A percentile compares a stretch with the other conserved stretches of the same genome.
Evolutionary conservation across 2,113 vertebrate genomes (phyloP).

Genomic region (Leiothrix lutea): DNA sequence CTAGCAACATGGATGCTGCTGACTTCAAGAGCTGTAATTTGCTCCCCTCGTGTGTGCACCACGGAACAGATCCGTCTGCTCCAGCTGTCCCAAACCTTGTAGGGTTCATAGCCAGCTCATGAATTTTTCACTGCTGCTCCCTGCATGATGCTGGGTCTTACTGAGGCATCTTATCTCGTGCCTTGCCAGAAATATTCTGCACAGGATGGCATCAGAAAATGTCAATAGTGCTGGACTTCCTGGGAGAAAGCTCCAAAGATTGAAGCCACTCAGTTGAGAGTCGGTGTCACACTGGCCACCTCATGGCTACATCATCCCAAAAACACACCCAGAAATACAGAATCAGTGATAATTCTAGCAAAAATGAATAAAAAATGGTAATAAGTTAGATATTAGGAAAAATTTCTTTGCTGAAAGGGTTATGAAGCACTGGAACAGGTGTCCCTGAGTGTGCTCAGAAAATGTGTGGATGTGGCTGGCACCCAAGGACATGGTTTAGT

Average conservation of each 20-base stretch:
- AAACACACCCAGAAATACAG: not conserved
- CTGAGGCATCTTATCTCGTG: not conserved
- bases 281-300: not conserved
- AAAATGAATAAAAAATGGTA: not conserved
- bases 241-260: not conserved
- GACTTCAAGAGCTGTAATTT: not conserved
- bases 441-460: not conserved
- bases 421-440: not conserved
- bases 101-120: slow-evolving; percentile 11
- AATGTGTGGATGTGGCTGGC: not conserved
- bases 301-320: fast-evolving
- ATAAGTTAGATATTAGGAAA: not conserved
- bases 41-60: not conserved
- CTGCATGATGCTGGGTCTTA: not conserved
- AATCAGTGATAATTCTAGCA: not conserved
- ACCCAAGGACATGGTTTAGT: not conserved
- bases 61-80: not conserved
- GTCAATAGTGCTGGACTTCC: not conserved
- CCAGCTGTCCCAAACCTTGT: not conserved
- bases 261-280: not conserved
- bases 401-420: not conserved
- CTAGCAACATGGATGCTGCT: not conserved
- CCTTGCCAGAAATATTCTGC: not conserved
- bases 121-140: slow-evolving; percentile 1
- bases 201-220: not conserved